Conservation (phyloP, 2,113 vertebrate species). For the Oreochromis aureus region DNA sequence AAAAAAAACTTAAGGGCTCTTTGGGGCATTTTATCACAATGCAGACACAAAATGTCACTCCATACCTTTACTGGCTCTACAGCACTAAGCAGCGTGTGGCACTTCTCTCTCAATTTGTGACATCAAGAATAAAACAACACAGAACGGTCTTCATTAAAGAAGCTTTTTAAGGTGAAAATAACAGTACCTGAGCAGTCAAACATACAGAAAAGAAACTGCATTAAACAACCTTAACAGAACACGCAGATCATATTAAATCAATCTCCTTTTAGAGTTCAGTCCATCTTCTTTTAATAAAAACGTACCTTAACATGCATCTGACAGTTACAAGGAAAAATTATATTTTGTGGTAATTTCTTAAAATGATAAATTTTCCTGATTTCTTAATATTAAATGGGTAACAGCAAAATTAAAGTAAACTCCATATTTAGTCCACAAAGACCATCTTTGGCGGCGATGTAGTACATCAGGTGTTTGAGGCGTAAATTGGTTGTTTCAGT, state of each 20-base stretch:
- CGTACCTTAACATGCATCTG: not conserved
- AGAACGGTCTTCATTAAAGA: not conserved
- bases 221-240: not conserved
- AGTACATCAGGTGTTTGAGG: constrained; percentile 25
- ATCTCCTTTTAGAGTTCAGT: not conserved
- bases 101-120: not conserved
- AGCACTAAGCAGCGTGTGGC: not conserved
- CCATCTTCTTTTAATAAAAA: not conserved
- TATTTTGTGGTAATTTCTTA: not conserved
- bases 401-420: not conserved
- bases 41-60: not conserved
- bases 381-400: not conserved
- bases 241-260: not conserved
- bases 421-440: not conserved
- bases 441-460: constrained; percentile 32
- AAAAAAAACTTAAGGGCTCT: not conserved
- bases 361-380: not conserved
- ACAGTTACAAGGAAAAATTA: not conserved
- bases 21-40: not conserved
- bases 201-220: not conserved
- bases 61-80: not conserved
- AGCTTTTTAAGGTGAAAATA: not conserved
- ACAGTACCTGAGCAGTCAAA: constrained; percentile 51
- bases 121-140: not conserved
- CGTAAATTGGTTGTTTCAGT: constrained; percentile 13